Percentiles rank a stretch among this genome's conserved stretches.
These are phyloP conservation scores for Telmatherina bonti DNA, from an alignment of 2,797 vertebrate genomes.

Conservation along the genomic window DNA sequence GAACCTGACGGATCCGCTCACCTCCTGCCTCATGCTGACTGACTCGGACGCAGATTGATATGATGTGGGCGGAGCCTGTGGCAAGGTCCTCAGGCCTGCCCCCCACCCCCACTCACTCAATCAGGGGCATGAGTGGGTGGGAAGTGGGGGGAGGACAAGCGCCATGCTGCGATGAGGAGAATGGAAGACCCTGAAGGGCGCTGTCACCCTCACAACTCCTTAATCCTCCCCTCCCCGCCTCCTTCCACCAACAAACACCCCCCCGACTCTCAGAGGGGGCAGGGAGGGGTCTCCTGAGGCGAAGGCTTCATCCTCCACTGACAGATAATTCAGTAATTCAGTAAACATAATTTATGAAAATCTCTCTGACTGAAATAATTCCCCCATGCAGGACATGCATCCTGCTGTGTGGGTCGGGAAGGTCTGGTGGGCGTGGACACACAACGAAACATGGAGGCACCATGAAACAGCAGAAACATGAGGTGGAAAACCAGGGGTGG, in stretches of 20 bases:
- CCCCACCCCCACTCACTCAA: constrained; percentile 26
- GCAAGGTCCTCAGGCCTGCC: neutral
- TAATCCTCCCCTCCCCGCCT: constrained; percentile 16
- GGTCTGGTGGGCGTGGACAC: constrained; percentile 4
- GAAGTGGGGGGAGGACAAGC: constrained; percentile 18
- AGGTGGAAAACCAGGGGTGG: constrained; percentile 49
- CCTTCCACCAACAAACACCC: constrained; percentile 5
- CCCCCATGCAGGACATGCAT: constrained; percentile 4
- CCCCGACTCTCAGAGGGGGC: constrained; percentile 1
- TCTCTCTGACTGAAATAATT: constrained; percentile 32
- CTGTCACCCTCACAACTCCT: constrained; percentile 35
- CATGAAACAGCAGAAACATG: constrained; percentile 3
- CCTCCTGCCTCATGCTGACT: neutral
- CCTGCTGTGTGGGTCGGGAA: constrained; percentile 24
- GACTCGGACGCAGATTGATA: constrained; percentile 2
- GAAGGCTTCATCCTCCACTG: constrained; percentile 13
- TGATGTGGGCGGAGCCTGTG: neutral
- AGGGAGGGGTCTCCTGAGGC: neutral
- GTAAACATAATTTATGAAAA: constrained; percentile 43
- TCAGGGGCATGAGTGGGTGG: constrained; percentile 23
- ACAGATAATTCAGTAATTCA: constrained; percentile 14
- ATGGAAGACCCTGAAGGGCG: constrained; percentile 41
- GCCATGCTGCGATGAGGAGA: constrained; percentile 38
- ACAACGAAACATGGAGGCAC: neutral
- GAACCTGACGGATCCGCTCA: too few species aligned